Evolutionary conservation across 2,888 invertebrate species (phyloP), one percentile per base, ranked within the genome.

Genomic region (Actias luna): DNA sequence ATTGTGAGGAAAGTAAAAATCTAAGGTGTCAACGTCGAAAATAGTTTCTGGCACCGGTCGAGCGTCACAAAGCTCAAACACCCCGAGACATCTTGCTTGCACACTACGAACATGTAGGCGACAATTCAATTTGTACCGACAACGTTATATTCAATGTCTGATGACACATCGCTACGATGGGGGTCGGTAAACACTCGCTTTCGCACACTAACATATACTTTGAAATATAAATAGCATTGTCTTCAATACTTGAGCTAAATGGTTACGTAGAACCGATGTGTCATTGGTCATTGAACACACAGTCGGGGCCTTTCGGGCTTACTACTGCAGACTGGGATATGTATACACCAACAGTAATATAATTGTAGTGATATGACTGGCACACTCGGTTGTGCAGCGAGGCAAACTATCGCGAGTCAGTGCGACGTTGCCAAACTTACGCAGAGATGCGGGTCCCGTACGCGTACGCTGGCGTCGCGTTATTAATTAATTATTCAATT

Each of bases 201-300:
- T 80, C 85, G 87, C 85, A 87, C 84, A 81, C 84, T 25, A 12
- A 82, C 82, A 83, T 79, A 81, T 79, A 78, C 79, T 82, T 73
- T 76, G n/a, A n/a, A n/a, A n/a, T 88, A 90, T 88, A 87, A 89
- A 89, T 89, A 89, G 89, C 85, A 83, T 85, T 84, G 85, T 87
- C 84, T 84, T 85, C n/a, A 87, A 87, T 83, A 83, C 79, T 22
- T 12, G 7, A 33, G 33, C 33, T 33, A 10, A 2, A 25, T 76
- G 76, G 84, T 83, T 87, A 88, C 89, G 91, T 91, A 86, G 86
- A 73, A 72, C 71, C 76, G 82, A 82, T 89, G 90, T 90, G 90
- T 90, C 90, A 89, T 76, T 82, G 82, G 73, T 70, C 79, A 75
- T 76, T 73, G 76, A 74, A 72, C 72, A 66, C 65, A 70, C 69